Base-by-base conservation (phyloP, 1,140 invertebrate species). In the Mycetomoellerius zeteki region DNA sequence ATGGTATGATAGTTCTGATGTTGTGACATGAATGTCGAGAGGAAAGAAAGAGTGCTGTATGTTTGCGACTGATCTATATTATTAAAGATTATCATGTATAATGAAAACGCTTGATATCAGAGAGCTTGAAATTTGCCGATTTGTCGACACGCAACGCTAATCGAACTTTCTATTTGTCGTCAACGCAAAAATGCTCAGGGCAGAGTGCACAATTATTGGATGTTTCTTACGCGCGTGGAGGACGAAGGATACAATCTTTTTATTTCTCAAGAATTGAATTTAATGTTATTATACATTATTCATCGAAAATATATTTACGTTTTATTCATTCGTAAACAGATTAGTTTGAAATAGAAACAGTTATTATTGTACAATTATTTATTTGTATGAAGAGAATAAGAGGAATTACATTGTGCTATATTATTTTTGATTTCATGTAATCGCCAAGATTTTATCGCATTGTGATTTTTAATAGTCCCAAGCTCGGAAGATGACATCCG, bases 171-270 rank as follows among this genome's bases (percentile, higher is more conserved):
- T 78, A 78, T 24, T 78, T 78, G 65, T 64, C 16, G 16, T 77
- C 24, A 65, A 78, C 58, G 43, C 19, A 78, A 78, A 78, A 64
- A 30, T 65, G 24, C 76, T 78, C 76, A 78, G 76, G 76, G 58
- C 24, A 50, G 58, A 43, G 37, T 64, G 50, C 12, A 78, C 27
- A 64, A 77, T 64, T 27, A 6, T 64, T 3, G 19, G 19, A 50
- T 21, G 6, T 1, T 75, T 58, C 30, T 37, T 73, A 56, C 12
- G n/a, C 27, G 71, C 71, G 27, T 12, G 27, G 24, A 72, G 19
- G 4, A 73, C 2, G 27, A 56, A 56, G 1, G 24, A 73, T 33
- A 56, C 5, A 24, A 54, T 21, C 8, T 72, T 4, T 72, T 67
- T 14, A 43, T 37, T n/a, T 37, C n/a, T 14, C 3, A 67, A 67